phyloP scores from a whole-genome alignment of 2,113 vertebrate genomes.

The Osmerus eperlanus region DNA sequence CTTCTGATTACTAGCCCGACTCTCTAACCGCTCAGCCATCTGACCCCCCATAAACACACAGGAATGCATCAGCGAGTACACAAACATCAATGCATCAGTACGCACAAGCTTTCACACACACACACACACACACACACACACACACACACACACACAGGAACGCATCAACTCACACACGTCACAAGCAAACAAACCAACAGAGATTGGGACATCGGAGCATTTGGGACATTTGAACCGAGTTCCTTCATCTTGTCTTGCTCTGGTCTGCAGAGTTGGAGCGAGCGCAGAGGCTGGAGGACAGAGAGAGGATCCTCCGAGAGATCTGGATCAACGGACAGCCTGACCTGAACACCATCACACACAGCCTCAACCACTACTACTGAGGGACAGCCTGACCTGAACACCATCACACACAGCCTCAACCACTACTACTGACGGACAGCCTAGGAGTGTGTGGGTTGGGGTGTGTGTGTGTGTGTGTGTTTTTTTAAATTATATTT shows the following conservation, averaged over 20 bases:
- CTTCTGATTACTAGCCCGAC: too few relatives aligned
- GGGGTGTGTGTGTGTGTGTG: too few relatives aligned
- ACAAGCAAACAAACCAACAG: not conserved
- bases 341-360: slow-evolving; percentile 80
- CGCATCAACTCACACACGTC: not conserved
- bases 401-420: slow-evolving; percentile 80
- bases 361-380: slow-evolving; percentile 87
- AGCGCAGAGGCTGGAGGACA: slow-evolving; percentile 82
- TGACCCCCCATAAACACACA: not conserved
- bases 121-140: not conserved
- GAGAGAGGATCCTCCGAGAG: slow-evolving; percentile 85
- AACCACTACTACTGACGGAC: slow-evolving; percentile 82
- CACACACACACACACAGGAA: not conserved
- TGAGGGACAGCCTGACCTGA: slow-evolving; percentile 70
- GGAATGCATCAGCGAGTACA: not conserved
- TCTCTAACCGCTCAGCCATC: too few relatives aligned
- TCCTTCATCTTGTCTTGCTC: not conserved
- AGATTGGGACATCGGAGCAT: not conserved
- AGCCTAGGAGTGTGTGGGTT: too few relatives aligned
- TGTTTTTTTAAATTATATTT: too few relatives aligned
- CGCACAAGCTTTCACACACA: not conserved
- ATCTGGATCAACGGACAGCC: slow-evolving; percentile 93
- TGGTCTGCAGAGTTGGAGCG: slow-evolving; percentile 76
- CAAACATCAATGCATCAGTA: not conserved
- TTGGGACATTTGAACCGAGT: not conserved